Conservation (phyloP, 1,140 invertebrate species). For the Meteorus sp. region DNA sequence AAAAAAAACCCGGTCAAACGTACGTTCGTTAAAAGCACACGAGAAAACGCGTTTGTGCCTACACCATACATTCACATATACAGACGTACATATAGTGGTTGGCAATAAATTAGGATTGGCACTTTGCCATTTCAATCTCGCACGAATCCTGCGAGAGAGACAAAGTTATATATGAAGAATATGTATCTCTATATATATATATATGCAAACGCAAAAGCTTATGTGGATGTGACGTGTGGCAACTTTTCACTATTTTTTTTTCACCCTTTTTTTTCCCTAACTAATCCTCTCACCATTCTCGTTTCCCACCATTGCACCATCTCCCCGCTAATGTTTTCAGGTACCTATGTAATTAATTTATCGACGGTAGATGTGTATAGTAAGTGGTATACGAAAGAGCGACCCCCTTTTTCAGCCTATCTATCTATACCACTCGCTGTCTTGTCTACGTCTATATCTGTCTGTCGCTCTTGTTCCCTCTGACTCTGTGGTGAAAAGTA, state of each 20-base stretch:
- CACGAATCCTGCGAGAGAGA: constrained; percentile 48
- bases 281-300: neutral
- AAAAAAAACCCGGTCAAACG: constrained; percentile 44
- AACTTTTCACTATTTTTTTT: too few relatives aligned
- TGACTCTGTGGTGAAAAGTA: constrained; percentile 2
- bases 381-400: too few relatives aligned
- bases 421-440: neutral
- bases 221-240: too few relatives aligned
- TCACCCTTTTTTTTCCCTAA: neutral
- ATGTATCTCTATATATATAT: too few relatives aligned
- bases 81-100: neutral
- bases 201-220: too few relatives aligned
- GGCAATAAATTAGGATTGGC: constrained; percentile 54
- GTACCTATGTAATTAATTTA: constrained; percentile 12
- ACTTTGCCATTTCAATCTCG: constrained; percentile 56
- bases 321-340: constrained; percentile 8
- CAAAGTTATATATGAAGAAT: constrained; percentile 36
- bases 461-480: neutral
- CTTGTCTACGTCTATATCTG: neutral
- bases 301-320: neutral
- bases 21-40: constrained; percentile 49
- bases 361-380: neutral
- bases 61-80: neutral
- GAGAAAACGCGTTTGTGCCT: constrained; percentile 6
- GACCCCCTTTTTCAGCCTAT: neutral